Conservation (phyloP, 64 coral and sea anemone genomes). For the Montipora efflorescens region DNA sequence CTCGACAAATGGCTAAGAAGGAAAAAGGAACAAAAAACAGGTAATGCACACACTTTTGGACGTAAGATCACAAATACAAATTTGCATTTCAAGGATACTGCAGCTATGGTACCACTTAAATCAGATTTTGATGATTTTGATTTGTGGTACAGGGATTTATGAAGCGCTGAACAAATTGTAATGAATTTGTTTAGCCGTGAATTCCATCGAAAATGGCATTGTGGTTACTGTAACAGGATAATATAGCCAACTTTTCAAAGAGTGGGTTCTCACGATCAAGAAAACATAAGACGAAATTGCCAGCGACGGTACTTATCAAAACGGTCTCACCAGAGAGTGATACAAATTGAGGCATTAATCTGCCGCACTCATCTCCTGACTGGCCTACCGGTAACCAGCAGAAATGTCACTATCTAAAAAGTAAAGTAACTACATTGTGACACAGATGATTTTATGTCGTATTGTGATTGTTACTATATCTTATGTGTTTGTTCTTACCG, state of each 20-base stretch:
- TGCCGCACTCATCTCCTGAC: too few species aligned
- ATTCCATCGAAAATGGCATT: too few species aligned
- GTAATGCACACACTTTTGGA: neutral
- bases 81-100: neutral
- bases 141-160: neutral
- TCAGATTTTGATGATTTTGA: neutral
- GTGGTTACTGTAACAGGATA: too few species aligned
- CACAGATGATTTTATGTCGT: neutral
- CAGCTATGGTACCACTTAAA: neutral
- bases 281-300: too few species aligned
- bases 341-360: too few species aligned
- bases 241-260: too few species aligned
- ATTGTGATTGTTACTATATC: neutral
- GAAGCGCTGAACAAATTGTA: neutral
- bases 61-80: neutral
- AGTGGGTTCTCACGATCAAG: too few species aligned
- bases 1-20: constrained; percentile 10
- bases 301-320: too few species aligned
- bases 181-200: neutral
- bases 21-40: neutral
- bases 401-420: neutral
- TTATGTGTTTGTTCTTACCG: constrained; percentile 12
- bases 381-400: neutral
- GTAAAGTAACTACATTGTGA: neutral
- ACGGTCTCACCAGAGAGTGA: too few species aligned